Conservation (phyloP, 1,140 invertebrate species). For the Drosophila seguyi region DNA sequence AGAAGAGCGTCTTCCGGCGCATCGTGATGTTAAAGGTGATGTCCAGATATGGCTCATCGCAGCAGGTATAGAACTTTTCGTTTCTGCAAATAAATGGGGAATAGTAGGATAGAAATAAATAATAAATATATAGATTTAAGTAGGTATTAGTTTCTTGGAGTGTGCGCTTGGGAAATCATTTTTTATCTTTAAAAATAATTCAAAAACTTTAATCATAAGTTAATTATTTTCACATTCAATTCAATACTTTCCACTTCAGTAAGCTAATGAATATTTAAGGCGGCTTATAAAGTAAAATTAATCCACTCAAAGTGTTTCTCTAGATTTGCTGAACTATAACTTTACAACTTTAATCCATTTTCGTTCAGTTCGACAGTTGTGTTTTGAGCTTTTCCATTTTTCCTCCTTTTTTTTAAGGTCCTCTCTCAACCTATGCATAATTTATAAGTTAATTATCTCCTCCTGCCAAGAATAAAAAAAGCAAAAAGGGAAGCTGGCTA, state of each 20-base stretch:
- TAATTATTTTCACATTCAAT: background rate
- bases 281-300: background rate
- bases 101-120: background rate
- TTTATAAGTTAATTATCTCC: constrained; percentile 75
- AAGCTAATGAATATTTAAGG: background rate
- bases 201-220: too few relatives aligned
- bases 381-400: constrained; percentile 3
- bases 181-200: background rate
- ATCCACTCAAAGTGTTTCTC: background rate
- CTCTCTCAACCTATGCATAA: constrained; percentile 49
- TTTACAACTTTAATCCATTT: constrained; percentile 26
- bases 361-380: constrained; percentile 8
- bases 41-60: constrained; percentile 97
- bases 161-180: constrained; percentile 1
- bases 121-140: too few relatives aligned
- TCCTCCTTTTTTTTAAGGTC: background rate
- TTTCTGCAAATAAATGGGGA: constrained; percentile 88
- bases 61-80: constrained; percentile 98
- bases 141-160: too few relatives aligned
- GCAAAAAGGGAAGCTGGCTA: background rate
- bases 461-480: constrained; percentile 12
- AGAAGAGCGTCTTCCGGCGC: constrained; percentile 98
- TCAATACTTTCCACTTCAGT: background rate
- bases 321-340: background rate
- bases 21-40: constrained; percentile 99